Base-by-base conservation (phyloP, 2,888 invertebrate genomes). In the Zygaena filipendulae region DNA sequence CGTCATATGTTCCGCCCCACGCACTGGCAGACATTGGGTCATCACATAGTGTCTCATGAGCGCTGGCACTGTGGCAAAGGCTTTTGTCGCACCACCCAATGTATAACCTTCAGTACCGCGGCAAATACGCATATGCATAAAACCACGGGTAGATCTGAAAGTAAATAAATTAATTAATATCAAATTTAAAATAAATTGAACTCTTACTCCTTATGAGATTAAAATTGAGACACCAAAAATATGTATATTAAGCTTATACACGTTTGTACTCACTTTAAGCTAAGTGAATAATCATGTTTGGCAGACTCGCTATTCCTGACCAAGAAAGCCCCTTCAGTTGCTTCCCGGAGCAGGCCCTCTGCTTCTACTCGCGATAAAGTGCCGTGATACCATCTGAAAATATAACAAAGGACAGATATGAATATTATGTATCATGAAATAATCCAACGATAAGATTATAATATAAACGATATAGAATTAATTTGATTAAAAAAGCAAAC, bases 71-170 rank as follows among this genome's bases (percentile, higher is more conserved):
- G 88, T 90, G 25, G 88, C 86, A 61, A 97, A 97, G 12, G 95
- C 94, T 39, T 93, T 92, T 54, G 94, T 92, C 59, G 95, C 96
- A 40, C 94, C 92, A 3, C 97, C 97, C 46, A 97, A 75, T 29
- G 95, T 93, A 62, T 90, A 97, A 33, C 90, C 88, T 33, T 91
- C 91, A 8, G 85, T 81, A 29, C 86, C 86, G 46, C 87, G 87
- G 60, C 92, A 92, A 39, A 97, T 97, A 47, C 95, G 87, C 91
- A 97, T 95, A 67, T 97, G 97, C 92, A 97, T 96, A 55, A 95
- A 96, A 26, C 97, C 95, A 54, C 92, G 86, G 29, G 93, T 91
- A 58, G 96, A 95, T 74, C 97, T 97, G 71, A 14, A 82, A 71
- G 43, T 10, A 44, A 19, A 30, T 11, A 24, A 30, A 5, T 21